These are phyloP conservation scores for Microctenopoma steveboyesi DNA, from an alignment of 2,797 vertebrate genomes.

Conservation along the genomic window DNA sequence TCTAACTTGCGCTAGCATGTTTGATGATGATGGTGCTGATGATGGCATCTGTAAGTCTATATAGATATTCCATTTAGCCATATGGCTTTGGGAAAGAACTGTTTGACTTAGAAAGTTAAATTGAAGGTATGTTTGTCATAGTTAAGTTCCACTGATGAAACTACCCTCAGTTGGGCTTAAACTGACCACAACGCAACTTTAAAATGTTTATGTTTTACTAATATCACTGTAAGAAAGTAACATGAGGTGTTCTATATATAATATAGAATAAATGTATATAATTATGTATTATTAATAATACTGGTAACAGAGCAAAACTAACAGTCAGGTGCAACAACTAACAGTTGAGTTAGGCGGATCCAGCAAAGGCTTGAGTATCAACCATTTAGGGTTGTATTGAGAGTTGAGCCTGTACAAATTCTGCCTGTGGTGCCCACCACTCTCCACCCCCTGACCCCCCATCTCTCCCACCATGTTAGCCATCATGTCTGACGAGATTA, in stretches of 20 bases:
- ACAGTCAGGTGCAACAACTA: background rate
- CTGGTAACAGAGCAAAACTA: no score
- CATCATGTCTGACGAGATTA: constrained; percentile 84
- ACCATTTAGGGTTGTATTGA: constrained; percentile 40
- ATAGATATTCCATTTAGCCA: no score
- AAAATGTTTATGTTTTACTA: no score
- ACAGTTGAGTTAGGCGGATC: constrained; percentile 1
- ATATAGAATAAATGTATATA: no score
- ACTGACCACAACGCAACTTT: no score
- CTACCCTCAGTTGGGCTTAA: background rate
- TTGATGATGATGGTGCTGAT: no score
- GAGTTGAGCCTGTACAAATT: constrained; percentile 22
- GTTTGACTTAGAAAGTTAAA: background rate
- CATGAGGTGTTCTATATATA: no score
- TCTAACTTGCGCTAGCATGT: no score
- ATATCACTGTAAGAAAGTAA: no score
- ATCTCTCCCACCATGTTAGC: constrained; percentile 66
- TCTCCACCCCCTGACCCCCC: constrained; percentile 46
- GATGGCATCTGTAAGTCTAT: no score
- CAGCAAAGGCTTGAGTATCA: constrained; percentile 27
- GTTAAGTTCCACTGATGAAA: background rate
- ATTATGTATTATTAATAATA: no score
- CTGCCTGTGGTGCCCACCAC: constrained; percentile 33
- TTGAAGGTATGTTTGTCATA: no score
- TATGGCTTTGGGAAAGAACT: background rate